Evolutionary conservation across 2,797 vertebrate genomes (phyloP), one percentile per base, ranked within the genome.

Genomic region (Phaenicophaeus curvirostris): DNA sequence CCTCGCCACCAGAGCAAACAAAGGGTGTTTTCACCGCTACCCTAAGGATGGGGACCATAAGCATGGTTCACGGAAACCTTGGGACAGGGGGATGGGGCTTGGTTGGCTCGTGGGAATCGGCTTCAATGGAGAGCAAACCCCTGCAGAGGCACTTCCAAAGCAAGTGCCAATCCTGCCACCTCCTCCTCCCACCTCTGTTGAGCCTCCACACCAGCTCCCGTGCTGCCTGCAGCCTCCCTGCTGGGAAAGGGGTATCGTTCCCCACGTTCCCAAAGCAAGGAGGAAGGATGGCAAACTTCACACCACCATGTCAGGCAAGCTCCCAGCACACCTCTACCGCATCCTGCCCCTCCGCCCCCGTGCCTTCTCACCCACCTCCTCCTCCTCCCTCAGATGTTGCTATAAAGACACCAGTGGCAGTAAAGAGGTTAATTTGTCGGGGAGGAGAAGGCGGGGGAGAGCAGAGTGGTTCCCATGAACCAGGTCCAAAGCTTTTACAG

Each of bases 201-300:
- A 1, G 77, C 28, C 77, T 50, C 68, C 35, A 1, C 87, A n/a
- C 37, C 71, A 72, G 7, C 81, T 87, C 72, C 96, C 85, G 95
- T 92, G 91, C 92, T 96, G 96, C 94, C 91, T 5, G 24, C 5
- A 2, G 81, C 58, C 75, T 53, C 87, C 93, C 82, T 1, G 23
- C 89, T 0, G 39, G 63, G 65, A 71, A 8, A 13, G 7, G 35
- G 9, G 33, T 72, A 72, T 57, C 37, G 28, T 5, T 25, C 7
- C 54, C 59, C 74, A 4, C 17, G 55, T 92, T 86, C 80, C 50
- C 71, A 44, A 35, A 69, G 87, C 16, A 0, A 35, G 67, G 74
- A 96, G 93, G 91, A 95, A 96, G 93, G 71, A 89, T 58, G 91
- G 95, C 96, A 88, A 96, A 96, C 96, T 96, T 96, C 96, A 85